Conservation (phyloP, 1,140 invertebrate species). For the Pinna nobilis region DNA sequence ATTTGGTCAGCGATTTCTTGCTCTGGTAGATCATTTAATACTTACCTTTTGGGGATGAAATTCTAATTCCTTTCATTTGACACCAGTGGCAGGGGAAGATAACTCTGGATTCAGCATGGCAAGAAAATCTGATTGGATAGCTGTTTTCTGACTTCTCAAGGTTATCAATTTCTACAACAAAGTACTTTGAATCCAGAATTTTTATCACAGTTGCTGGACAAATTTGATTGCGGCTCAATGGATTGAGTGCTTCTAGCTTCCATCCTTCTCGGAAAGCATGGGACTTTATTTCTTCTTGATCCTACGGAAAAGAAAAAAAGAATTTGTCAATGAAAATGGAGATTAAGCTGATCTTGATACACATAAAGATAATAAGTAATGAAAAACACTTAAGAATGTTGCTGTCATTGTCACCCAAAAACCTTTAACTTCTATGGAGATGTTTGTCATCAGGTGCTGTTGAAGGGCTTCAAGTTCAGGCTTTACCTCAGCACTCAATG, state of each 20-base stretch:
- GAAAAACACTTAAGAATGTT: too few relatives aligned
- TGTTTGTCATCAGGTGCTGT: too few relatives aligned
- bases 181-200: slow-evolving; percentile 82
- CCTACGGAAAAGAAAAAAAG: slow-evolving; percentile 52
- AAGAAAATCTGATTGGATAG: slow-evolving; percentile 63
- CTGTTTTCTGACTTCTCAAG: slow-evolving; percentile 29
- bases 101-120: slow-evolving; percentile 67
- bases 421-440: too few relatives aligned
- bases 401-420: too few relatives aligned
- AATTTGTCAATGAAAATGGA: too few relatives aligned
- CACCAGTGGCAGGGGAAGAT: slow-evolving; percentile 74
- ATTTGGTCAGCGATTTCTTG: too few relatives aligned
- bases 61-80: slow-evolving; percentile 64
- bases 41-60: slow-evolving; percentile 69
- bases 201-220: slow-evolving; percentile 82
- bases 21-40: background rate
- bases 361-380: too few relatives aligned
- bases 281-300: slow-evolving; percentile 56
- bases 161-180: slow-evolving; percentile 79
- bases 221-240: slow-evolving; percentile 80
- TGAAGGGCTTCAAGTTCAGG: too few relatives aligned
- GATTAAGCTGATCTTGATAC: too few relatives aligned
- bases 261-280: slow-evolving; percentile 80
- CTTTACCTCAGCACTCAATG: too few relatives aligned
- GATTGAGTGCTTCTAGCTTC: slow-evolving; percentile 84